Percentiles rank a stretch among this genome's conserved stretches.
Conservation (phyloP, 2,113 vertebrate species). For the Dunckerocampus dactyliophorus region DNA sequence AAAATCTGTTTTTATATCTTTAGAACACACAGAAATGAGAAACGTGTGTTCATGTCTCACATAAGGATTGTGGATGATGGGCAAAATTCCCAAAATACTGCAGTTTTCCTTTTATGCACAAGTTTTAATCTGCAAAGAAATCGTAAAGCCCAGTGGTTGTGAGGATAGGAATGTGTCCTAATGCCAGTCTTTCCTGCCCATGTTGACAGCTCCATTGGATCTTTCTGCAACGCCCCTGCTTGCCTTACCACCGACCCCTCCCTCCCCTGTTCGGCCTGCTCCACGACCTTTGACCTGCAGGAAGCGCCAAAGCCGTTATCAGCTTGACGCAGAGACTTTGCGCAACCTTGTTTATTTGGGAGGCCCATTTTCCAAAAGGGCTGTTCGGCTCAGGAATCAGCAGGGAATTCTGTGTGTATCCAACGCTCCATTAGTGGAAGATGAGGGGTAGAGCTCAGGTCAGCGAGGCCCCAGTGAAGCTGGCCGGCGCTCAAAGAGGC, state of each 20-base stretch:
- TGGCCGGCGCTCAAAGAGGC: no score
- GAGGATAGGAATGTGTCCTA: background rate
- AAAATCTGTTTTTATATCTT: no score
- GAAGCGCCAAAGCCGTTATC: conserved; percentile 49
- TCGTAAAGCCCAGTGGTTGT: no score
- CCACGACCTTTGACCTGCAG: conserved; percentile 50
- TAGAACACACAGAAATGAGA: no score
- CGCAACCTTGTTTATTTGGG: conserved; percentile 21
- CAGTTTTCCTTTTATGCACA: no score
- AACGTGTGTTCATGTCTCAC: no score
- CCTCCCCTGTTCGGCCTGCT: conserved; percentile 9
- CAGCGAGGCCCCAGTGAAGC: conserved; percentile 9
- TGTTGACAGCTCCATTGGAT: conserved; percentile 25
- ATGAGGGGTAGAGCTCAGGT: conserved; percentile 12
- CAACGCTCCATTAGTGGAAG: conserved; percentile 1
- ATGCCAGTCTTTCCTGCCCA: conserved; percentile 5
- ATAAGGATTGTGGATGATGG: no score
- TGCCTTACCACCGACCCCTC: conserved; percentile 17
- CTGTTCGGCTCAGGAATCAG: background rate
- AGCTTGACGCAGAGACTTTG: conserved; percentile 19
- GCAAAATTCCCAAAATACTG: no score
- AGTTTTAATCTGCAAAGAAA: no score
- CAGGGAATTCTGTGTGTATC: background rate
- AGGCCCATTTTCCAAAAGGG: conserved; percentile 27
- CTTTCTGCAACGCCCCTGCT: conserved; percentile 19